These are phyloP conservation scores for Mionectes olivaceus DNA, from an alignment of 2,797 vertebrate genomes.

Conservation along the genomic window DNA sequence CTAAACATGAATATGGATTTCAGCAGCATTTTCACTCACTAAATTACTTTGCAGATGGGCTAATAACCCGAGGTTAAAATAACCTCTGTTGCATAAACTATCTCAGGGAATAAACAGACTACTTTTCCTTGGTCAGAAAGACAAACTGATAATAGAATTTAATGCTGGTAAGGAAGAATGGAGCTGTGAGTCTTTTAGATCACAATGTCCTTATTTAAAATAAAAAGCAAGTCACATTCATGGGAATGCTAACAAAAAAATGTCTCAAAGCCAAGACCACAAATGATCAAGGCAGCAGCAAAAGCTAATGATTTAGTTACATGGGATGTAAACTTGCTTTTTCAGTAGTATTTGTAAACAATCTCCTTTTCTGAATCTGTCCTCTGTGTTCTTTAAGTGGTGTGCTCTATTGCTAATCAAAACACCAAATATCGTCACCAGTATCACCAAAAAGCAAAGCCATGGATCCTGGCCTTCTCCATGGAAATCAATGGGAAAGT, in stretches of 20 bases:
- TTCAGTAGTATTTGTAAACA: slow-evolving; percentile 40
- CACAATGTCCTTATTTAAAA: background rate
- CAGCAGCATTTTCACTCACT: slow-evolving; percentile 42
- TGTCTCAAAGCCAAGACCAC: background rate
- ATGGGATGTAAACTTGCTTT: slow-evolving; percentile 33
- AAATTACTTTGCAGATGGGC: slow-evolving; percentile 63
- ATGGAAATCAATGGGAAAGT: background rate
- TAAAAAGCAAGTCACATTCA: slow-evolving; percentile 12
- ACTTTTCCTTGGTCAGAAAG: slow-evolving; percentile 60
- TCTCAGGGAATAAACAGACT: slow-evolving; percentile 23
- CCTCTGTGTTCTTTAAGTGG: slow-evolving; percentile 10
- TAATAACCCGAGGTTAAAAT: slow-evolving; percentile 68
- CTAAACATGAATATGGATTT: slow-evolving; percentile 58
- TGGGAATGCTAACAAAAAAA: background rate
- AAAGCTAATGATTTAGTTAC: slow-evolving; percentile 40
- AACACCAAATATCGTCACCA: background rate
- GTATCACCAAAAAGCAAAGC: background rate
- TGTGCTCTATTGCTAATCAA: background rate
- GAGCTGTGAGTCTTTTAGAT: slow-evolving; percentile 51
- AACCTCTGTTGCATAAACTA: slow-evolving; percentile 55
- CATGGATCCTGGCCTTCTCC: background rate
- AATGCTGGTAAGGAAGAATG: background rate
- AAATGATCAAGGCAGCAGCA: slow-evolving; percentile 48
- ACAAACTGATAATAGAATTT: slow-evolving; percentile 48
- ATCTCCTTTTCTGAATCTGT: slow-evolving; percentile 13